Evolutionary conservation across 2,888 invertebrate species (phyloP), one percentile per base, ranked within the genome.

Genomic region (Tetrapedia diversipes): DNA sequence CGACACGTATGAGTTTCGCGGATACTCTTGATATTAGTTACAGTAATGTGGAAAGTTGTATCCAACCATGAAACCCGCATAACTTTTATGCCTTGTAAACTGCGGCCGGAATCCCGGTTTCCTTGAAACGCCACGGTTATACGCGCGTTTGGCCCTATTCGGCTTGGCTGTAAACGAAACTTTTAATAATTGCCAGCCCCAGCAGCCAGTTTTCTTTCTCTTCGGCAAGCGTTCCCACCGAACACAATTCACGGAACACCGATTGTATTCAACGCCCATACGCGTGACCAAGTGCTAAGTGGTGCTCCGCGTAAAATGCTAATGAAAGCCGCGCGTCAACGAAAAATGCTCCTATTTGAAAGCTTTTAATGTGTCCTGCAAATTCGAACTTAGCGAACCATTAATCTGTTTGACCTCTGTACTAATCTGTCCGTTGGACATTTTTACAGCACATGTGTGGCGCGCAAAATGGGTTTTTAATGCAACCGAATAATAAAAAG

Each of bases 71-170:
- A 83, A 83, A 81, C 79, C 83, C 69, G 72, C 80, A 75, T 82
- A 87, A 87, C 86, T 87, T 87, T 87, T 86, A 87, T 86, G 83
- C 79, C 86, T 86, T 77, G 86, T 77, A 84, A 86, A 88, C 81
- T 80, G 85, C 79, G 79, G 84, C 66, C 47, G 67, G 77, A n/a
- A 67, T 72, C 68, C 67, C 51, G 78, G 77, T 77, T 84, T 71
- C 66, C 84, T 68, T 57, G 80, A 34, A 68, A 59, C 74, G 43
- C 53, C 45, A 60, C 65, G 75, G 78, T 81, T 83, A 75, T 75
- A 70, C 69, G 76, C 75, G 56, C 67, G 79, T 75, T 83, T 77
- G 80, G 61, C 78, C 78, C 41, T 60, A 68, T 84, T 72, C 71
- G 63, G 59, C 57, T 34, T 19, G 71, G 43, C 57, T 64, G 61